These are phyloP conservation scores for Furnarius figulus DNA, from an alignment of 2,113 vertebrate species.

Conservation along the genomic window DNA sequence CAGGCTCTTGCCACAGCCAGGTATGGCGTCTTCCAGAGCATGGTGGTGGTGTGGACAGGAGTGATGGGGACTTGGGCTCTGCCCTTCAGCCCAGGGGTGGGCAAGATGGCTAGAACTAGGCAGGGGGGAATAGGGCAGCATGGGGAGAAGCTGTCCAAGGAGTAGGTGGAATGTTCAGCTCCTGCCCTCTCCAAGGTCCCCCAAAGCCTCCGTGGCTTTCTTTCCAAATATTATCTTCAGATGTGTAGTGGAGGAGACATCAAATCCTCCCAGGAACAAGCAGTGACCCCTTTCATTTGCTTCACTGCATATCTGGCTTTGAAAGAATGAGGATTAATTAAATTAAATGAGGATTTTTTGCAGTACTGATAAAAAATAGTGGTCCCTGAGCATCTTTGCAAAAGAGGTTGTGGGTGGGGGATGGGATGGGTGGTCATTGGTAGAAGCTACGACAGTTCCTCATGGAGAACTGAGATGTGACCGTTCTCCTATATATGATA, in stretches of 20 bases:
- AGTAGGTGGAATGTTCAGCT: not conserved
- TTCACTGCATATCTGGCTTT: not conserved
- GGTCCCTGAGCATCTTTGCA: not conserved
- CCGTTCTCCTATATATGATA: accelerated
- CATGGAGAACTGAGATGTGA: not conserved
- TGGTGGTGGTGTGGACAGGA: not conserved
- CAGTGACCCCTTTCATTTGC: not conserved
- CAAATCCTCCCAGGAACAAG: not conserved
- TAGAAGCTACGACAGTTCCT: not conserved
- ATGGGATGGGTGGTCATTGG: not conserved
- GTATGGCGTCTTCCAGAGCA: accelerated
- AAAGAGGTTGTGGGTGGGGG: not conserved
- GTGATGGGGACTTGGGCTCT: not conserved
- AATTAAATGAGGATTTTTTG: not conserved
- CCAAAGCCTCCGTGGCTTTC: accelerated
- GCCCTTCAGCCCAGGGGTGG: not conserved
- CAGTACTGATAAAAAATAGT: not conserved
- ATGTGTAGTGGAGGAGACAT: not conserved
- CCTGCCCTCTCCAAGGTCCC: not conserved
- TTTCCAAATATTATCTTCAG: not conserved
- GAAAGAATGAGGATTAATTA: too few species aligned
- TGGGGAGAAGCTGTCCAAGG: not conserved
- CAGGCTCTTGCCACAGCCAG: not conserved
- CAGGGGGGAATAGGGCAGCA: accelerated
- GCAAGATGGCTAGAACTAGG: not conserved